Conservation (phyloP, 2,113 vertebrate species). For the Equus quagga region DNA sequence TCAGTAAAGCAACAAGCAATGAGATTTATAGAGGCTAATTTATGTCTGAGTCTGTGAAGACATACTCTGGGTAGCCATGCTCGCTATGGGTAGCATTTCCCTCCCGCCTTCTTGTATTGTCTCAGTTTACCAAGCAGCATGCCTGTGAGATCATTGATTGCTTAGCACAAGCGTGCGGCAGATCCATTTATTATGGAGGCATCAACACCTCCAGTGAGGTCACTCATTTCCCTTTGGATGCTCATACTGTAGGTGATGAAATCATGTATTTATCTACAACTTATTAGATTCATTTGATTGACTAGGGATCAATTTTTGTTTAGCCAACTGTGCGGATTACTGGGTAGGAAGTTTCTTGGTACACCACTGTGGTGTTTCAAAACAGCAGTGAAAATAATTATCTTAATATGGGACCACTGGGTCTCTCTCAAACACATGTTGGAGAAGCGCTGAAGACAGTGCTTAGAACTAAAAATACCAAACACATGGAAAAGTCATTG, state of each 20-base stretch:
- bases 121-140: constrained; percentile 92
- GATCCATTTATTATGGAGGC: constrained; percentile 92
- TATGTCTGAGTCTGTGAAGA: constrained; percentile 86
- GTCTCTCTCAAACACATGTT: constrained; percentile 87
- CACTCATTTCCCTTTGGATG: constrained; percentile 85
- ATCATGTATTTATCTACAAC: constrained; percentile 91
- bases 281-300: constrained; percentile 89
- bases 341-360: constrained; percentile 85
- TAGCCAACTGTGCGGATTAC: constrained; percentile 81
- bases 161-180: constrained; percentile 88
- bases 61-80: constrained; percentile 80
- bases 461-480: constrained; percentile 84
- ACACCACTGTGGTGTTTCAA: constrained; percentile 79
- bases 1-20: constrained; percentile 87
- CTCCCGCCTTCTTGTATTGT: constrained; percentile 90
- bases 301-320: constrained; percentile 88
- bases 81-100: constrained; percentile 88
- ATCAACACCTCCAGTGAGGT: constrained; percentile 91
- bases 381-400: constrained; percentile 89
- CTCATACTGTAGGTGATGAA: constrained; percentile 89
- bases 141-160: constrained; percentile 95
- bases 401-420: constrained; percentile 77
- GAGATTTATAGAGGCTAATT: constrained; percentile 92
- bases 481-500: constrained; percentile 89
- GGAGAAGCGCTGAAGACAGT: constrained; percentile 77